phyloP scores from a whole-genome alignment of 2,888 invertebrate genomes.

The Anorthoa munda region DNA sequence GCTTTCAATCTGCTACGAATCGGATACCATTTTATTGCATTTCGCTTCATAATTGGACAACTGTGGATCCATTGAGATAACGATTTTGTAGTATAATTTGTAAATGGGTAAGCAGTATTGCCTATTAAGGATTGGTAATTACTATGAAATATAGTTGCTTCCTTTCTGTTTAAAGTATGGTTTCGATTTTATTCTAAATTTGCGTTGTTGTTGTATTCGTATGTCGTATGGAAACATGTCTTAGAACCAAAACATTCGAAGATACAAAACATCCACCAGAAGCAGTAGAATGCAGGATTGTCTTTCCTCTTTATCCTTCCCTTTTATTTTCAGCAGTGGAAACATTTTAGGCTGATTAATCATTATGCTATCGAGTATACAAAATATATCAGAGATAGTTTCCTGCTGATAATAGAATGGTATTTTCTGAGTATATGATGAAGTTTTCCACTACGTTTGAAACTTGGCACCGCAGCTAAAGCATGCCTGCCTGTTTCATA shows the following conservation, averaged over 20 bases:
- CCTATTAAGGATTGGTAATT: not conserved
- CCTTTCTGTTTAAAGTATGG: no score
- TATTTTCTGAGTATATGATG: not conserved
- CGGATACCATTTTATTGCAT: conserved; percentile 61
- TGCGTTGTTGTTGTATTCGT: not conserved
- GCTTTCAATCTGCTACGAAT: conserved; percentile 53
- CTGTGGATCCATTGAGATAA: conserved; percentile 36
- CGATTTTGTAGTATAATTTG: conserved; percentile 29
- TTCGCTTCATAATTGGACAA: conserved; percentile 54
- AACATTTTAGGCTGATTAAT: not conserved
- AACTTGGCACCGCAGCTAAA: conserved; percentile 14
- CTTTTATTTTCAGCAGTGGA: not conserved
- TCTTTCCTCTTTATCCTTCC: not conserved
- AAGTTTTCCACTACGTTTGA: not conserved
- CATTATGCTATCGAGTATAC: not conserved
- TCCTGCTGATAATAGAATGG: not conserved
- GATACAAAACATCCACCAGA: no score
- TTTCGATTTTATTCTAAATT: no score
- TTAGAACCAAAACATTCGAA: no score
- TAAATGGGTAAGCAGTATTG: conserved; percentile 3
- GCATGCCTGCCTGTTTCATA: conserved; percentile 3
- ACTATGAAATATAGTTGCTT: conserved; percentile 1
- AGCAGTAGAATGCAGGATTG: no score
- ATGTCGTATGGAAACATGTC: not conserved
- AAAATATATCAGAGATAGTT: not conserved